Evolutionary conservation across 2,797 vertebrate species (phyloP).

Genomic region (Centropyge bicolor): DNA sequence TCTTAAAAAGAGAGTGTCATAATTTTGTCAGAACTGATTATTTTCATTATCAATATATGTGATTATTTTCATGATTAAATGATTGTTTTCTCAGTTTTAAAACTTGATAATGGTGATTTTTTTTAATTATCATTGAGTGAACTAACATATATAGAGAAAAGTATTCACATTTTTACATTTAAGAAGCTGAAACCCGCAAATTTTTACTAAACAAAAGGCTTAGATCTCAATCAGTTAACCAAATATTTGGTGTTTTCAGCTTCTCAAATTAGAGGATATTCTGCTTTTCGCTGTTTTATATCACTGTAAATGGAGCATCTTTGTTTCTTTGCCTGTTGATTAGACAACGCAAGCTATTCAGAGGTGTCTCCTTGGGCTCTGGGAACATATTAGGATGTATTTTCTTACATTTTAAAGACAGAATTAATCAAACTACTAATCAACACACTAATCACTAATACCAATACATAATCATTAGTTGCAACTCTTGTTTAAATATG

Average conservation of each 20-base stretch:
- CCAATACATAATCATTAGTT: not conserved
- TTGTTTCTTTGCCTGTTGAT: not conserved
- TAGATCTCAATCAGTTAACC: too few species aligned
- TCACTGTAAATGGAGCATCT: slow-evolving; percentile 3
- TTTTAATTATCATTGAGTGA: not conserved
- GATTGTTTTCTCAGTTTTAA: not conserved
- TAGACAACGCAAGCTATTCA: not conserved
- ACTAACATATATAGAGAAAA: not conserved
- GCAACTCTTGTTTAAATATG: not conserved
- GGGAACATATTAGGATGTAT: not conserved
- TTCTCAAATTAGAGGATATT: not conserved
- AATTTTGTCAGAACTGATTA: not conserved
- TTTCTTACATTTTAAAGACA: not conserved
- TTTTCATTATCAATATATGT: not conserved
- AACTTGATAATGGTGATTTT: too few species aligned
- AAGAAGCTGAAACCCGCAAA: not conserved
- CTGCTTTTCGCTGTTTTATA: not conserved
- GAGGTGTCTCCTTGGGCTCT: not conserved
- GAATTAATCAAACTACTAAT: not conserved
- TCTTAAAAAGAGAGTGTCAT: not conserved
- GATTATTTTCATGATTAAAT: not conserved
- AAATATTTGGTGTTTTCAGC: not conserved
- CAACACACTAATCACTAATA: not conserved
- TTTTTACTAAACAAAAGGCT: too few species aligned
- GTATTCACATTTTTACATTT: not conserved